Evolutionary conservation across 1,140 invertebrate species (phyloP).

Genomic region (Pteromalus puparum): DNA sequence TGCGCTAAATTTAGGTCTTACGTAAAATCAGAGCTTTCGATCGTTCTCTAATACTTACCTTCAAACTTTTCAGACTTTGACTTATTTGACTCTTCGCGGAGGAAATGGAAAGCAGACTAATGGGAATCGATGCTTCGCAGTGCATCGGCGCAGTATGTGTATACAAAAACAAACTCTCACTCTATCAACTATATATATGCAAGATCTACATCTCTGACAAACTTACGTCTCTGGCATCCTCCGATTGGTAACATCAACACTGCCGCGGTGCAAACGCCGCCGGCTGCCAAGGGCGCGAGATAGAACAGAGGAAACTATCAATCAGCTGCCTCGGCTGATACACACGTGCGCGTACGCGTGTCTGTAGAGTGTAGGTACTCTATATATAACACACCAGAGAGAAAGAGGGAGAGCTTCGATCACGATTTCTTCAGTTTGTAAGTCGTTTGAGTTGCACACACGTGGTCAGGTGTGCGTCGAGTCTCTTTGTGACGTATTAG

Average conservation of each 20-base stretch:
- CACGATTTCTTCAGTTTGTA: neutral
- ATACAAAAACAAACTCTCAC: neutral
- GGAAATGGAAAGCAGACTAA: no score
- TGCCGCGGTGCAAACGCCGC: neutral
- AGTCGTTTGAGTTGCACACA: neutral
- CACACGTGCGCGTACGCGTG: neutral
- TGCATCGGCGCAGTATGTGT: neutral
- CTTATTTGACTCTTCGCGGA: no score
- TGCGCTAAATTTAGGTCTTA: neutral
- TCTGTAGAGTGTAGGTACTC: neutral
- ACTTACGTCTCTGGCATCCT: constrained; percentile 23
- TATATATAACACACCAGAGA: neutral
- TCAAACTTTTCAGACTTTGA: no score
- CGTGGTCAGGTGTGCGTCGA: neutral
- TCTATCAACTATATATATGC: neutral
- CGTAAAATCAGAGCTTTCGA: neutral
- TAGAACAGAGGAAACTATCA: constrained; percentile 30
- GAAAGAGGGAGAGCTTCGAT: neutral
- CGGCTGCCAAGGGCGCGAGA: constrained; percentile 23
- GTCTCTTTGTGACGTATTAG: neutral
- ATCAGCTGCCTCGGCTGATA: constrained; percentile 7
- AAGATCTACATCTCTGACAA: neutral
- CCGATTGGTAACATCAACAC: constrained; percentile 2
- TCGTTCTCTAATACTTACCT: no score
- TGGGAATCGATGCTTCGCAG: no score